Percentiles rank a stretch among this genome's conserved stretches.
These are phyloP conservation scores for Acronicta aceris DNA, from an alignment of 2,888 invertebrate species.

Conservation along the genomic window DNA sequence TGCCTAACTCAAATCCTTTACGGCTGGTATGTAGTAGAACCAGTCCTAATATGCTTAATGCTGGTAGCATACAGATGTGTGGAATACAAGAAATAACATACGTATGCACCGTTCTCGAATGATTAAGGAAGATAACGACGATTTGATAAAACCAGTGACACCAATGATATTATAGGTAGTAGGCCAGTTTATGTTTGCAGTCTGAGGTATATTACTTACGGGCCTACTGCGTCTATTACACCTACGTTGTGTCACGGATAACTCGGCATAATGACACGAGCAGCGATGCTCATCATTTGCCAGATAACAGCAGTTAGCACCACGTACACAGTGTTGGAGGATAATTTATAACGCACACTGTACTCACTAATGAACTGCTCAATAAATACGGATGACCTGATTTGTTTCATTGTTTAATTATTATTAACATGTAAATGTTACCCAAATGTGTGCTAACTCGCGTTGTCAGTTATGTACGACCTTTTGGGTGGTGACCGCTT, in stretches of 20 bases:
- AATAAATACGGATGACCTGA: constrained; percentile 48
- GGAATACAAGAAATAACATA: too few species aligned
- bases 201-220: too few species aligned
- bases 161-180: too few species aligned
- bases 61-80: too few species aligned
- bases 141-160: too few species aligned
- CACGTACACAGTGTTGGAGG: constrained; percentile 26
- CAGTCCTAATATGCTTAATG: too few species aligned
- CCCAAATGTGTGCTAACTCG: constrained; percentile 23
- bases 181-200: too few species aligned
- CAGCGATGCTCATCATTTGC: constrained; percentile 37
- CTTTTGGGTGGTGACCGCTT: constrained; percentile 17
- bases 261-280: constrained; percentile 30
- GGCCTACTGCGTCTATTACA: too few species aligned
- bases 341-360: constrained; percentile 48
- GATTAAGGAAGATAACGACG: too few species aligned
- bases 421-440: constrained; percentile 41
- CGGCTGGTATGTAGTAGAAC: too few species aligned
- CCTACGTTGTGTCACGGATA: not conserved
- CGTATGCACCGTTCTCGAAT: too few species aligned
- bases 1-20: not conserved
- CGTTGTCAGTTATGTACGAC: constrained; percentile 26
- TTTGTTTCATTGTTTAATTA: constrained; percentile 32
- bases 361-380: constrained; percentile 41
- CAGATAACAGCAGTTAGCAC: constrained; percentile 33